Base-by-base conservation (phyloP, 2,888 invertebrate genomes). In the Torymus tubicola region DNA sequence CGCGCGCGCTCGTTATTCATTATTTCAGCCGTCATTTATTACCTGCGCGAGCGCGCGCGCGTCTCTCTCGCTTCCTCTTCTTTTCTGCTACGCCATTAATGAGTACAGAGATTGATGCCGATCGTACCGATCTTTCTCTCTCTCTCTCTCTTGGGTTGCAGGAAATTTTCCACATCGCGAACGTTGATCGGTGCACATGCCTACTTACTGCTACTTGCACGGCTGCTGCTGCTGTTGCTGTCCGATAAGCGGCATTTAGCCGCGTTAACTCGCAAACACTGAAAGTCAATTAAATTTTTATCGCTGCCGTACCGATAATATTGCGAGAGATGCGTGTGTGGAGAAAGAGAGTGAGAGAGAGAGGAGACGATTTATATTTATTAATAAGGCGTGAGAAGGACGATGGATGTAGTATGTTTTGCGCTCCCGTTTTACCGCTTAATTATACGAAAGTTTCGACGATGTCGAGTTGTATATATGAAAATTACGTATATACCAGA, bases 281-380 rank as follows among this genome's bases (percentile, higher is more conserved):
- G 82, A 82, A 82, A 82, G 77, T 82, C 82, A 82, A 82, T 82
- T 82, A 80, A 82, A 82, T 82, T 74, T 82, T 82, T 82, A 80
- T 80, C 79, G 57, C 13, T 42, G 42, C 42, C 0, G 42, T 21
- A 2, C 21, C 2, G 21, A 21, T 21, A 21, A 21, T 21, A 21
- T 21, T 21, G 21, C 21, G 2, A 8, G 42, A 42, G 4, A 5
- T 5, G 5, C 5, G 5, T 5, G 31, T 4, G 31, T 3, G 24
- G 31, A 31, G 42, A 42, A 8, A 42, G 1, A 42, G 42, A 42
- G 8, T 8, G 42, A 0, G 8, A 42, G 8, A 42, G 42, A 42
- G 42, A 42, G 42, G 8, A 42, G 5, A 8, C 42, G 42, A 42
- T 42, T 42, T 42, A 42, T 42, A 42, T 42, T 42, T 42, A 42